phyloP scores from a whole-genome alignment of 2,888 invertebrate species.

The Noctua janthina region DNA sequence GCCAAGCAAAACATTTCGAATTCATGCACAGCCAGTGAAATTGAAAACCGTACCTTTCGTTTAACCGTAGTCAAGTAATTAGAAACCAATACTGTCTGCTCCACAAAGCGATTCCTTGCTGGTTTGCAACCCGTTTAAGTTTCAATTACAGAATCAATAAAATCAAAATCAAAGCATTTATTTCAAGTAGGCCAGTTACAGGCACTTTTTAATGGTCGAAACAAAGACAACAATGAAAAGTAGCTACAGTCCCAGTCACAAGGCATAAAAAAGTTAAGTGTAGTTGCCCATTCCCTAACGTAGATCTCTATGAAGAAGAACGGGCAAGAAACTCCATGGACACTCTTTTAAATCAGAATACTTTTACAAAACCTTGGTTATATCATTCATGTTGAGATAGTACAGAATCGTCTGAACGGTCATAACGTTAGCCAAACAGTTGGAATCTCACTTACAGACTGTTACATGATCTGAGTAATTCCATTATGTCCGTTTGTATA shows the following conservation, averaged over 20 bases:
- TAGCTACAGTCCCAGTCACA: too few relatives aligned
- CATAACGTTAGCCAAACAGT: constrained; percentile 38
- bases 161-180: too few relatives aligned
- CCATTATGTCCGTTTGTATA: constrained; percentile 63
- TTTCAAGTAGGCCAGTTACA: too few relatives aligned
- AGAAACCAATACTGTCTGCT: constrained; percentile 17
- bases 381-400: too few relatives aligned
- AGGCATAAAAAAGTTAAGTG: too few relatives aligned
- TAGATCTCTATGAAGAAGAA: too few relatives aligned
- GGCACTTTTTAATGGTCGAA: too few relatives aligned
- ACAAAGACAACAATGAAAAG: too few relatives aligned
- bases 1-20: not conserved
- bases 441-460: constrained; percentile 55
- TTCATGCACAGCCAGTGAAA: not conserved
- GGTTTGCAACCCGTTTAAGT: constrained; percentile 12
- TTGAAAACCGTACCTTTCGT: not conserved
- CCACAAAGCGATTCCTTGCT: constrained; percentile 20
- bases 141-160: constrained; percentile 27
- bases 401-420: constrained; percentile 19
- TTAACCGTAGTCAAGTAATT: constrained; percentile 1
- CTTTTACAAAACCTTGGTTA: too few relatives aligned
- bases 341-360: too few relatives aligned
- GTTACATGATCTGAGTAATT: constrained; percentile 65
- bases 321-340: too few relatives aligned
- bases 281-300: too few relatives aligned